Percentiles rank a stretch among this genome's conserved stretches.
Conservation (phyloP, 2,888 invertebrate species). For the Troides oblongomaculatus region DNA sequence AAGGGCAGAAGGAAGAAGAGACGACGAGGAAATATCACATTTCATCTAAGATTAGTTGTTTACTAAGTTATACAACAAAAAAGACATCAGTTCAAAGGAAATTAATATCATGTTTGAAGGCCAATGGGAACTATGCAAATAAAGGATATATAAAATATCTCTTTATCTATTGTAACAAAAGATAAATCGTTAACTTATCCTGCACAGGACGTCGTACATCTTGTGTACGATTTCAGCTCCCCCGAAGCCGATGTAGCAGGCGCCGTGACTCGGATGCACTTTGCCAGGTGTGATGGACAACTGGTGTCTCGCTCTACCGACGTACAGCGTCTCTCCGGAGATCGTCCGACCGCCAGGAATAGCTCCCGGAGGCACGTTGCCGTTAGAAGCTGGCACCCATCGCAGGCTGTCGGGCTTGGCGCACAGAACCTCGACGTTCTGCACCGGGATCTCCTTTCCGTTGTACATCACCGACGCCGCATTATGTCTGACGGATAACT, state of each 20-base stretch:
- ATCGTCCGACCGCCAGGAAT: constrained; percentile 75
- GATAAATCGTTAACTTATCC: constrained; percentile 49
- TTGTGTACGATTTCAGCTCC: constrained; percentile 66
- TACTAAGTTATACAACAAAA: no score
- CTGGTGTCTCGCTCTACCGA: constrained; percentile 79
- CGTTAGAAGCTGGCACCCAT: constrained; percentile 78
- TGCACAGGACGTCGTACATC: constrained; percentile 69
- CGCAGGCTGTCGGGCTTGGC: constrained; percentile 59
- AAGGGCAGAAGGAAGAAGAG: no score
- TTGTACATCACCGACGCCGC: constrained; percentile 63
- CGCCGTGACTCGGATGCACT: constrained; percentile 67
- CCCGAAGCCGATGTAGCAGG: constrained; percentile 67
- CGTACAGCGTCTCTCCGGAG: constrained; percentile 73
- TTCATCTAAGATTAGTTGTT: no score
- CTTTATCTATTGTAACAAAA: not conserved
- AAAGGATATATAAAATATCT: not conserved
- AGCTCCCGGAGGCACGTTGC: constrained; percentile 76
- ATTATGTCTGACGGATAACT: constrained; percentile 67
- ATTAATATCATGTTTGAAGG: no score
- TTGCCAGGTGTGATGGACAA: constrained; percentile 81
- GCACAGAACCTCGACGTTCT: constrained; percentile 70
- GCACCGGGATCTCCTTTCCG: constrained; percentile 67
- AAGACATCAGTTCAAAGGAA: no score
- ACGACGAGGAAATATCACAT: no score
- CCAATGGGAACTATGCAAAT: no score